These are phyloP conservation scores for Drosophila prosaltans DNA, from an alignment of 1,140 invertebrate genomes.

Conservation along the genomic window DNA sequence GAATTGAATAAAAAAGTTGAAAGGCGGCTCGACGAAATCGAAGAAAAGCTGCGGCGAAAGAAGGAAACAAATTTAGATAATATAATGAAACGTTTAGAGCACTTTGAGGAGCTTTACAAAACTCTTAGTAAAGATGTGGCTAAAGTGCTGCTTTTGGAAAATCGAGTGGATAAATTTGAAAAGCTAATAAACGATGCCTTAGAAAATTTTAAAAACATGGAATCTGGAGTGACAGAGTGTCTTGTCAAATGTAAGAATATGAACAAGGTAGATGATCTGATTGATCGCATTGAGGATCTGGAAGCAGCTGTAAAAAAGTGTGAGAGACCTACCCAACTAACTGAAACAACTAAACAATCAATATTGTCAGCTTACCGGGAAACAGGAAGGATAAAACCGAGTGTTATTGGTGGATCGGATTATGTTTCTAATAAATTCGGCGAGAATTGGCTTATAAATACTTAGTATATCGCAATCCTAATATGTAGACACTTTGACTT, in stretches of 20 bases:
- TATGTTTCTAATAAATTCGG: neutral
- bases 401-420: neutral
- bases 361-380: no score
- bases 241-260: constrained; percentile 5
- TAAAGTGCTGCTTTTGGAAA: neutral
- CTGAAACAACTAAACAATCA: no score
- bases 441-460: neutral
- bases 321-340: neutral
- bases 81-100: neutral
- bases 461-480: no score
- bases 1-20: neutral
- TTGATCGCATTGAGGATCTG: constrained; percentile 39
- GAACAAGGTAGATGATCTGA: constrained; percentile 37
- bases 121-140: constrained; percentile 12
- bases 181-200: constrained; percentile 16
- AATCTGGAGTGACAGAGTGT: constrained; percentile 16
- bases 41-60: neutral
- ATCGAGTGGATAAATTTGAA: constrained; percentile 4
- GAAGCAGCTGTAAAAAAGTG: neutral
- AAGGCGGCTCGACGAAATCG: neutral
- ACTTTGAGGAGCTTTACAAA: constrained; percentile 10
- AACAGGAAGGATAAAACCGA: no score
- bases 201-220: neutral
- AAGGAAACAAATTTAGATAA: neutral
- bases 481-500: no score